Percentiles rank a stretch among this genome's conserved stretches.
These are phyloP conservation scores for Callinectes sapidus DNA, from an alignment of 2,888 invertebrate species.

Conservation along the genomic window DNA sequence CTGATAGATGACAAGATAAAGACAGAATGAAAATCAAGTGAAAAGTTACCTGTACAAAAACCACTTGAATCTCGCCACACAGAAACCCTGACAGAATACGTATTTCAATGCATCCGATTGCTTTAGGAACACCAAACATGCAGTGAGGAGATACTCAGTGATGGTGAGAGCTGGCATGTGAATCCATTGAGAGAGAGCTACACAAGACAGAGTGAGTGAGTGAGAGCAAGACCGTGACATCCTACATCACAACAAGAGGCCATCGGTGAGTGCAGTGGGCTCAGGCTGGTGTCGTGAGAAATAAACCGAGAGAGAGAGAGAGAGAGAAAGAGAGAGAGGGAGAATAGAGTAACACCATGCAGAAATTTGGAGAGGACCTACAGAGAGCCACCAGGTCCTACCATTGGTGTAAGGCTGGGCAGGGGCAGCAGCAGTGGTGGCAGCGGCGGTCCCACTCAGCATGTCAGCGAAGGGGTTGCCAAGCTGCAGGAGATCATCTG, in stretches of 20 bases:
- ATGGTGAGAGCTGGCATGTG: not conserved
- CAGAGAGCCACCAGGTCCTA: slow-evolving; percentile 73
- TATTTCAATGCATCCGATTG: too few species aligned
- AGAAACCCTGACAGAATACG: too few species aligned
- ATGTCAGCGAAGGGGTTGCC: slow-evolving; percentile 90
- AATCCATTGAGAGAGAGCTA: not conserved
- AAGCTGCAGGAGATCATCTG: slow-evolving; percentile 90
- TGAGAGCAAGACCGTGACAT: not conserved
- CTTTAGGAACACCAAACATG: not conserved
- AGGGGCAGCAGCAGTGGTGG: slow-evolving; percentile 80
- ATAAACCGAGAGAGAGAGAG: not conserved
- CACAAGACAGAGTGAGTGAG: not conserved
- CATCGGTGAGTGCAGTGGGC: not conserved
- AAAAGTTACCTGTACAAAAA: too few species aligned
- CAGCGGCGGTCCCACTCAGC: slow-evolving; percentile 76
- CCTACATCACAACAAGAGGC: not conserved
- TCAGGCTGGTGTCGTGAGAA: not conserved
- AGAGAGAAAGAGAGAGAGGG: not conserved
- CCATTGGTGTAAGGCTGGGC: slow-evolving; percentile 78
- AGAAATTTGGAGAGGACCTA: not conserved
- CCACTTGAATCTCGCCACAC: too few species aligned
- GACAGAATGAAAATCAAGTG: too few species aligned
- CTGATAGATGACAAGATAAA: too few species aligned
- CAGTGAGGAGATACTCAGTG: not conserved
- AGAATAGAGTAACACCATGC: not conserved